A percentile compares a stretch with the other conserved stretches of the same genome.
These are phyloP conservation scores for Oriolus oriolus DNA, from an alignment of 2,113 vertebrate genomes.

Conservation along the genomic window DNA sequence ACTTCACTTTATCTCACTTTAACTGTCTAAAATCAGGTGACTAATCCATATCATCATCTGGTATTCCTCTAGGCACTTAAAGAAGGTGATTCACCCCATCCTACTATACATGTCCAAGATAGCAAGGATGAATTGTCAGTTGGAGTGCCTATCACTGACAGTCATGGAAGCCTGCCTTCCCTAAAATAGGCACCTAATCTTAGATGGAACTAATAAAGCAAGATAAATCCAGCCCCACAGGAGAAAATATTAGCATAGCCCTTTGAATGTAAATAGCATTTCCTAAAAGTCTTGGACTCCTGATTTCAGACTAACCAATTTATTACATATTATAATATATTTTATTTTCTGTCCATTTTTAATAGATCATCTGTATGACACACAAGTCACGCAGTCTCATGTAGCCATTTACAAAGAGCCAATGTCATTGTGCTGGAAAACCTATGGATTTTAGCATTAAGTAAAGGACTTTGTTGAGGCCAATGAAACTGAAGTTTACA, in stretches of 20 bases:
- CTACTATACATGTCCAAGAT: neutral
- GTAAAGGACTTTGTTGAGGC: neutral
- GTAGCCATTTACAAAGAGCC: neutral
- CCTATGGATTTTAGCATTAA: neutral
- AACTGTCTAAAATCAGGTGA: conserved; percentile 10
- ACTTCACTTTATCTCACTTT: neutral
- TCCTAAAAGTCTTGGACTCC: neutral
- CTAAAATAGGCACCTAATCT: neutral
- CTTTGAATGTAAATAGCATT: neutral
- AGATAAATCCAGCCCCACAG: neutral
- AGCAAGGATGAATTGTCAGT: neutral
- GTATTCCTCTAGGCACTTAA: neutral
- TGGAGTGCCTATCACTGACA: neutral
- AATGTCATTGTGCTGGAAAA: neutral
- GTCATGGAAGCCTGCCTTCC: neutral
- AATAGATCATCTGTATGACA: neutral
- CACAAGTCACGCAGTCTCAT: neutral
- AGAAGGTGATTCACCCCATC: neutral
- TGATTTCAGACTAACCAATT: neutral
- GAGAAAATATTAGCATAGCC: neutral
- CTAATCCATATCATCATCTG: neutral
- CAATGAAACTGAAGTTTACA: neutral
- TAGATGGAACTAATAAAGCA: neutral
- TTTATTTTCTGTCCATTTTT: neutral
- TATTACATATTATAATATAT: neutral